Evolutionary conservation across 2,113 vertebrate genomes (phyloP), one percentile per base, ranked within the genome.

Genomic region (Lucifuga dentata): DNA sequence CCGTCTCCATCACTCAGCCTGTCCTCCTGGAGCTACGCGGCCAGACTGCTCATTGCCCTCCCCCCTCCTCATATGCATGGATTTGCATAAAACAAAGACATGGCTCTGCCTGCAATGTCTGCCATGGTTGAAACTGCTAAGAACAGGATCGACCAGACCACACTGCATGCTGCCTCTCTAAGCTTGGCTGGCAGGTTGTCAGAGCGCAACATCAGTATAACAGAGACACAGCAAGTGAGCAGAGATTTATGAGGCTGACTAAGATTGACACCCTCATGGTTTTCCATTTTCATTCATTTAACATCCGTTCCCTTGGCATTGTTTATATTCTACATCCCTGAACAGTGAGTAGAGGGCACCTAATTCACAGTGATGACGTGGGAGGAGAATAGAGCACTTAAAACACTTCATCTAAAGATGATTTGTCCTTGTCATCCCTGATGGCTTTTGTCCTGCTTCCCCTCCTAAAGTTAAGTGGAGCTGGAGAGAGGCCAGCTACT

Each of bases 381-480:
- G 82, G 83, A 80, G 83, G 80, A 73, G 84, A 81, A 85, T 80
- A 50, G 75, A 84, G 85, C 81, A 81, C 88, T 91, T 91, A 90
- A 87, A 91, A 88, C 86, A 90, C 88, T 91, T 92, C 88, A 93
- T 91, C 84, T 89, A 89, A 90, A 78, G 86, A 90, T 88, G 90
- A 92, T 93, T 90, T 91, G 90, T 93, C 91, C 90, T 91, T 92
- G 90, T 91, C 90, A 88, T 87, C 77, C 69, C 68, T 68, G 81
- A 88, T 80, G 89, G 86, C 82, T 89, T 87, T 87, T 83, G 86
- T 91, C 84, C 88, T 79, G 64, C 43, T 55, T 76, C 73, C 63
- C 71, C 66, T 86, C 68, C 62, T 78, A 64, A 86, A 90, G 83
- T 87, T 84, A 89, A 91, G 86, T 88, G 83, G 81, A 85, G 63